Percentiles rank a stretch among this genome's conserved stretches.
Conservation (phyloP, 2,797 vertebrate species). For the Leuciscus waleckii region DNA sequence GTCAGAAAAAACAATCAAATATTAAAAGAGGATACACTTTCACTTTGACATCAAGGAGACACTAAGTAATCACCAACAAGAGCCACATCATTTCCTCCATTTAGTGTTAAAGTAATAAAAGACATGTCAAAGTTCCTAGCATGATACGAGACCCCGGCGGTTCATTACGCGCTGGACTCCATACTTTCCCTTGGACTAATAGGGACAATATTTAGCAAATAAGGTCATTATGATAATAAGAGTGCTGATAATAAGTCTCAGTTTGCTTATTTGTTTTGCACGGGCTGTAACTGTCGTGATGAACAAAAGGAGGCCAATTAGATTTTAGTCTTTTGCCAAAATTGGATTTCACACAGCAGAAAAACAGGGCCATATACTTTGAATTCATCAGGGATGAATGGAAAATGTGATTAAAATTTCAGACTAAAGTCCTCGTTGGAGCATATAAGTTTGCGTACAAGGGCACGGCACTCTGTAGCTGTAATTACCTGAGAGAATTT, state of each 20-base stretch:
- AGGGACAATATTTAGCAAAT: slow-evolving; percentile 80
- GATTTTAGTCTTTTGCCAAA: slow-evolving; percentile 70
- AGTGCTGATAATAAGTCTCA: slow-evolving; percentile 75
- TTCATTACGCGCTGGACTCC: slow-evolving; percentile 77
- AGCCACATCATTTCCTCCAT: slow-evolving; percentile 82
- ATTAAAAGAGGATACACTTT: slow-evolving; percentile 82
- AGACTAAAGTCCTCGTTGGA: slow-evolving; percentile 72
- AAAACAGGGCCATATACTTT: slow-evolving; percentile 66
- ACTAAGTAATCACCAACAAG: slow-evolving; percentile 75
- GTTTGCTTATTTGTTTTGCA: slow-evolving; percentile 79
- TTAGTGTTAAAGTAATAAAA: slow-evolving; percentile 85
- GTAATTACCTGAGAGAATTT: slow-evolving; percentile 69
- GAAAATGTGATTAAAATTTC: slow-evolving; percentile 73
- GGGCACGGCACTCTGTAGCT: slow-evolving; percentile 65
- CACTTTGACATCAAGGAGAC: slow-evolving; percentile 79
- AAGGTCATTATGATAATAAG: slow-evolving; percentile 78
- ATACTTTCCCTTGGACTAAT: slow-evolving; percentile 75
- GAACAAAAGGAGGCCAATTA: slow-evolving; percentile 63
- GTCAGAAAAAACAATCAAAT: slow-evolving; percentile 82
- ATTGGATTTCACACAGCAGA: slow-evolving; percentile 68
- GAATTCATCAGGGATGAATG: slow-evolving; percentile 73
- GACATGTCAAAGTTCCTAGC: slow-evolving; percentile 76
- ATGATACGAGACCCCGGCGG: slow-evolving; percentile 65
- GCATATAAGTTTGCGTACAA: slow-evolving; percentile 49
- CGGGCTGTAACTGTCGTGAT: slow-evolving; percentile 68